Evolutionary conservation across 2,113 vertebrate genomes (phyloP).

Genomic region (Oncorhynchus tshawytscha): DNA sequence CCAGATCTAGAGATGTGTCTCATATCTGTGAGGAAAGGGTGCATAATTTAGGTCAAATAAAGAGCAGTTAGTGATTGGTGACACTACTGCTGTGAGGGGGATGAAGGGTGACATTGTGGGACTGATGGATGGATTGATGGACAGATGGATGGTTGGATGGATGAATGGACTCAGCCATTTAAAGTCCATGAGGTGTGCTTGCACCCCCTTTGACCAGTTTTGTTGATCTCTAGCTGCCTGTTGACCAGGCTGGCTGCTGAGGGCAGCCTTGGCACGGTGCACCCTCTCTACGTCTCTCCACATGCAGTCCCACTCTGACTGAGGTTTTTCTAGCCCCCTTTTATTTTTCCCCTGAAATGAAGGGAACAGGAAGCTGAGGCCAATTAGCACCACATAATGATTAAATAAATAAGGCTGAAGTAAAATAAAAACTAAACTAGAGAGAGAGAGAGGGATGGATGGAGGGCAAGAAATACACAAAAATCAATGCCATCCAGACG

Average conservation of each 20-base stretch:
- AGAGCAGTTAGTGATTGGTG: not conserved
- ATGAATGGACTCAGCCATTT: not conserved
- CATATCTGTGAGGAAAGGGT: not conserved
- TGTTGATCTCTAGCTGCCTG: not conserved
- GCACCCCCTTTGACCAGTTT: not conserved
- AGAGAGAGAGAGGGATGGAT: not conserved
- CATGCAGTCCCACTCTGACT: not conserved
- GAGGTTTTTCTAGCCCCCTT: not conserved
- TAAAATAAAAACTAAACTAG: constrained; percentile 41
- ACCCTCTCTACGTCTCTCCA: not conserved
- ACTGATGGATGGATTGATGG: not conserved
- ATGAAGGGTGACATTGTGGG: not conserved
- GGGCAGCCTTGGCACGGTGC: constrained; percentile 4
- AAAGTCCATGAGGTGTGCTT: not conserved
- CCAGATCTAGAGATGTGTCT: not conserved
- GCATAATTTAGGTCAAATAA: not conserved
- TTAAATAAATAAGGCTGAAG: constrained; percentile 34
- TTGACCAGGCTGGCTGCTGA: not conserved
- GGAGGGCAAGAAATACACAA: constrained; percentile 2
- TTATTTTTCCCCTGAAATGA: not conserved
- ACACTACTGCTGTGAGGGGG: too few relatives aligned
- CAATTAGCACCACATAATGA: constrained; percentile 47
- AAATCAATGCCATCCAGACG: constrained; percentile 9
- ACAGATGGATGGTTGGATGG: not conserved
- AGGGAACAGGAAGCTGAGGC: constrained; percentile 27